A percentile compares a stretch with the other conserved stretches of the same genome.
These are phyloP conservation scores for Apolygus lucorum DNA, from an alignment of 1,140 invertebrate genomes.

Conservation along the genomic window DNA sequence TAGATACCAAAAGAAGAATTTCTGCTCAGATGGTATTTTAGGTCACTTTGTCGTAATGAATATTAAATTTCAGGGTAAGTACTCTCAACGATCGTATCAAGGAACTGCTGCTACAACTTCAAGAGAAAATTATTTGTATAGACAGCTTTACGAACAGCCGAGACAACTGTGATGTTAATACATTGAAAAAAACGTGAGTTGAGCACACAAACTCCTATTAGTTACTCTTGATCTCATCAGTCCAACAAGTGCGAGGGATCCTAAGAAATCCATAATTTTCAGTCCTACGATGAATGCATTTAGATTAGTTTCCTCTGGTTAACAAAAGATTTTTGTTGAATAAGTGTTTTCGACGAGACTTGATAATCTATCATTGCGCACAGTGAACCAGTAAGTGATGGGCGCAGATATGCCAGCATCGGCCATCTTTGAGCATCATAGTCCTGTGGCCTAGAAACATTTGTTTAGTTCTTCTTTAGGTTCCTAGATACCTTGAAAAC, in stretches of 20 bases:
- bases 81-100: background rate
- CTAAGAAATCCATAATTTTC: background rate
- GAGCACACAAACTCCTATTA: background rate
- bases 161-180: background rate
- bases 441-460: too few species aligned
- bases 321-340: background rate
- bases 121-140: background rate
- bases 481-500: too few species aligned
- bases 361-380: too few species aligned
- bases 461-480: too few species aligned
- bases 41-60: background rate
- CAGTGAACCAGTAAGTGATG: too few species aligned
- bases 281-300: background rate
- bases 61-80: background rate
- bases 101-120: background rate
- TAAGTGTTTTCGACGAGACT: background rate
- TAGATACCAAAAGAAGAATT: background rate
- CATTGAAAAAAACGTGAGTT: background rate
- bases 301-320: background rate
- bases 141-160: background rate
- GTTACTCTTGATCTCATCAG: background rate
- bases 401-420: too few species aligned
- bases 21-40: background rate
- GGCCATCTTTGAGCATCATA: too few species aligned
- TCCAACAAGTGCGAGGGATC: background rate